A percentile compares a stretch with the other conserved stretches of the same genome.
Conservation (phyloP, 2,113 vertebrate genomes). For the Lepus americanus region DNA sequence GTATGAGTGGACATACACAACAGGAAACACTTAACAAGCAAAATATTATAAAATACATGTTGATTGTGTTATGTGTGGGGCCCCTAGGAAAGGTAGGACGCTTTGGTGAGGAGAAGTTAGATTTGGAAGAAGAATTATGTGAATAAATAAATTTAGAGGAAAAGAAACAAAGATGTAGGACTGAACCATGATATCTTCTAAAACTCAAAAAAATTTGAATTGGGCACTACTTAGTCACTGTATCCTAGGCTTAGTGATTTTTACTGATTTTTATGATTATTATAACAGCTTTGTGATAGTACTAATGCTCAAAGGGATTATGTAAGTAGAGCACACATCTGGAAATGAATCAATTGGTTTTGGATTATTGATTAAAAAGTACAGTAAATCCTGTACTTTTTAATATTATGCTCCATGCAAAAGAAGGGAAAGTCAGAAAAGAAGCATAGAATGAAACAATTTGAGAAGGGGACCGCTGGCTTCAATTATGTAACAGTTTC, state of each 20-base stretch:
- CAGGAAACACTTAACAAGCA: neutral
- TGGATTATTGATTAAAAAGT: constrained; percentile 18
- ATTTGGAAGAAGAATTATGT: neutral
- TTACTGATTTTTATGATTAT: constrained; percentile 47
- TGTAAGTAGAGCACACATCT: neutral
- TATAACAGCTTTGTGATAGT: constrained; percentile 6
- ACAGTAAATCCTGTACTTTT: neutral
- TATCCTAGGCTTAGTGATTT: constrained; percentile 29
- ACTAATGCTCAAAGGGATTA: constrained; percentile 32
- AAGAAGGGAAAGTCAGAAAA: constrained; percentile 44
- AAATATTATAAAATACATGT: neutral
- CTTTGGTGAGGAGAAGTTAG: neutral
- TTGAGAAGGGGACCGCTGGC: neutral
- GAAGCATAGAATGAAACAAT: neutral
- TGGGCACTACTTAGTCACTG: neutral
- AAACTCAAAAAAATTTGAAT: constrained; percentile 46
- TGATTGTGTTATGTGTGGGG: neutral
- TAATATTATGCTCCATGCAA: neutral
- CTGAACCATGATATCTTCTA: neutral
- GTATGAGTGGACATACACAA: neutral
- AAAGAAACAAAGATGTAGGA: neutral
- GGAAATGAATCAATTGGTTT: constrained; percentile 32
- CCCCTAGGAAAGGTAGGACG: neutral
- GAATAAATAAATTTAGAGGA: neutral
- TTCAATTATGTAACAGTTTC: neutral